Percentiles rank a stretch among this genome's conserved stretches.
These are phyloP conservation scores for Amphiprion percula DNA, from an alignment of 2,113 vertebrate genomes.

Conservation along the genomic window DNA sequence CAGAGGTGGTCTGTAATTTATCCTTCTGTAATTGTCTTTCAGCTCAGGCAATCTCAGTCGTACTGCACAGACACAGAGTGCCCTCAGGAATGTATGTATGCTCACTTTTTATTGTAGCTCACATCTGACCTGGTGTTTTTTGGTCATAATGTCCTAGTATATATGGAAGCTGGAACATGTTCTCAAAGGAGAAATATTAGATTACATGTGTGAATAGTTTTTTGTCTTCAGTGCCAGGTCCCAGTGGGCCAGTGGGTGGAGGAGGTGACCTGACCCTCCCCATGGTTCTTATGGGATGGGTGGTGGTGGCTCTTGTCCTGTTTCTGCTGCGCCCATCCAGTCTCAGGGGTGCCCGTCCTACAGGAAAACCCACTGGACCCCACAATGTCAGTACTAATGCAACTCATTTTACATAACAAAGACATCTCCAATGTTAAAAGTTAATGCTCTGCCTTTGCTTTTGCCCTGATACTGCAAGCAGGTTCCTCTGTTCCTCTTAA, in stretches of 20 bases:
- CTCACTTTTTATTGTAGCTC: background rate
- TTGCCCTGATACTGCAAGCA: too few relatives aligned
- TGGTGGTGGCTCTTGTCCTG: slow-evolving; percentile 90
- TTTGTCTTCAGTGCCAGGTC: slow-evolving; percentile 90
- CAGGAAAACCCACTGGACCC: slow-evolving; percentile 88
- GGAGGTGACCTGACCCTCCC: slow-evolving; percentile 87
- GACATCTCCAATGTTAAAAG: background rate
- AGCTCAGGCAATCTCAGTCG: slow-evolving; percentile 97
- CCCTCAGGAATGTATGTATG: slow-evolving; percentile 94
- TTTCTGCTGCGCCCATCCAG: slow-evolving; percentile 92
- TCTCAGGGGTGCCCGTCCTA: slow-evolving; percentile 86
- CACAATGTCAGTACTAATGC: slow-evolving; percentile 86
- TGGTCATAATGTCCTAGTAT: background rate
- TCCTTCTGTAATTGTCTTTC: slow-evolving; percentile 70
- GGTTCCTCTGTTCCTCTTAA: background rate
- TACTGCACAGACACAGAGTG: slow-evolving; percentile 98
- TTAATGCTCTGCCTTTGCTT: background rate
- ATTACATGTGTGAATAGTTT: slow-evolving; percentile 3
- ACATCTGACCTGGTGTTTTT: background rate
- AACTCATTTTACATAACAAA: background rate
- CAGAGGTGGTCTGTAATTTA: background rate
- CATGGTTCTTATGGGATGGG: slow-evolving; percentile 95
- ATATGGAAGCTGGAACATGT: background rate
- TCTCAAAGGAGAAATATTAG: slow-evolving; percentile 9
- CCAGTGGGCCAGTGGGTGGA: slow-evolving; percentile 82